Base-by-base conservation (phyloP, 2,888 invertebrate species). In the Tillus elongatus region DNA sequence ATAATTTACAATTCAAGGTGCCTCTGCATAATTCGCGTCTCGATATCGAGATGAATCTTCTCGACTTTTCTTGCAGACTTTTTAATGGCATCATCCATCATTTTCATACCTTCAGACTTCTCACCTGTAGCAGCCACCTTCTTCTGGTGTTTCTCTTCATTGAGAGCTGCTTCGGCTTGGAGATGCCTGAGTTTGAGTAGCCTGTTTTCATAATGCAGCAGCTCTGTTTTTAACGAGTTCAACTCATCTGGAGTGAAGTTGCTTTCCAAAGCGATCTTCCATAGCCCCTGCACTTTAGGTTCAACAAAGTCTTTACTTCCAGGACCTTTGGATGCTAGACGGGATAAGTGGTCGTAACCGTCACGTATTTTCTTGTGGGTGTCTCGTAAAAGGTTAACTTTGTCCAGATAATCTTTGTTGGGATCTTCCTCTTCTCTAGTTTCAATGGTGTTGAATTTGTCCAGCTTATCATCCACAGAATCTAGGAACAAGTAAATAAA, bases 301-400 rank as follows among this genome's bases (percentile, higher is more conserved):
- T 95, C 93, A 29, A 87, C 75, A 59, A 95, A 95, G 57, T 90
- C 90, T 58, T 78, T 79, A 54, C 82, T 84, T 39, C 80, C 77
- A 0, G 87, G 85, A 54, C 82, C 89, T 63, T 76, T 77, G 2
- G 83, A 77, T 12, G 88, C 75, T 40, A 84, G 64, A 36, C 81
- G 73, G 49, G 84, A 79, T 16, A 91, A 64, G 15, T 76, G 74
- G 55, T 90, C 89, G 56, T 77, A 87, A 26, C 83, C 82, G 51
- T 85, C 83, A 48, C 83, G 77, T 13, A 93, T 66, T 29, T 78
- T 78, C 30, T 74, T 68, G 61, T 89, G 85, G 53, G 82, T 81
- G 4, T 81, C 79, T 40, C 89, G 71, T 13, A 88, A 63, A 41
- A 78, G 56, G 58, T 84, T 82, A 0, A 82, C 75, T 56, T 80